phyloP scores from a whole-genome alignment of 2,888 invertebrate species.

The Patella ulyssiponensis region DNA sequence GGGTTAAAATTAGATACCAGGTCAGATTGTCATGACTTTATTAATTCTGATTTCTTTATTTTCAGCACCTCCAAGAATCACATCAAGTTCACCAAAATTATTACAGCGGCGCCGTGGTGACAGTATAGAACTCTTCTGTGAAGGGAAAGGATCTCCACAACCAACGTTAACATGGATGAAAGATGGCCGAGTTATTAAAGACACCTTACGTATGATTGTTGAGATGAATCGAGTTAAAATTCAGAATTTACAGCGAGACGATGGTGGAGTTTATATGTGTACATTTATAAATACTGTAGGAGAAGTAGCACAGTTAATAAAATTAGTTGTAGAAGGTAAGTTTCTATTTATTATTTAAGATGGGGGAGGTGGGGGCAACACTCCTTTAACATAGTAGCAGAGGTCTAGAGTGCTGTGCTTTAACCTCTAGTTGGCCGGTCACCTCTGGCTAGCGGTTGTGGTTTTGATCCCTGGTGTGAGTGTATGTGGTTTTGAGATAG shows the following conservation, averaged over 20 bases:
- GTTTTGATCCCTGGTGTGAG: too few species aligned
- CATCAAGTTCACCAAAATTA: slow-evolving; percentile 50
- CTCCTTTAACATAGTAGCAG: too few species aligned
- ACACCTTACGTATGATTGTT: slow-evolving; percentile 46
- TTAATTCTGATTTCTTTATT: slow-evolving; percentile 15
- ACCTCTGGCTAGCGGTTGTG: too few species aligned
- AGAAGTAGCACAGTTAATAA: slow-evolving; percentile 93
- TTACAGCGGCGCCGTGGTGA: slow-evolving; percentile 78
- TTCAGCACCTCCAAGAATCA: slow-evolving; percentile 62
- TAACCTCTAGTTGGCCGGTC: too few species aligned
- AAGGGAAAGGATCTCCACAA: slow-evolving; percentile 93
- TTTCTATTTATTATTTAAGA: neutral
- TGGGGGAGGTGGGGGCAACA: too few species aligned
- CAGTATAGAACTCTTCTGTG: slow-evolving; percentile 95
- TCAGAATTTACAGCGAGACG: slow-evolving; percentile 91
- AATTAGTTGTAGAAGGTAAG: slow-evolving; percentile 88
- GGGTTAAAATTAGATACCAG: too few species aligned
- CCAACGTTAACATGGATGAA: slow-evolving; percentile 97
- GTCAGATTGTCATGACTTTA: neutral
- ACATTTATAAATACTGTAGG: slow-evolving; percentile 96
- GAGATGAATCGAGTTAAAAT: slow-evolving; percentile 81
- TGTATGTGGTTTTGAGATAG: too few species aligned
- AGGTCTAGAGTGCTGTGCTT: too few species aligned
- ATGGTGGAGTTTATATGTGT: slow-evolving; percentile 97
- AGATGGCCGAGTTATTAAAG: slow-evolving; percentile 56